A percentile compares a stretch with the other conserved stretches of the same genome.
Conservation (phyloP, 2,888 invertebrate genomes). For the Cataglyphis cursor region DNA sequence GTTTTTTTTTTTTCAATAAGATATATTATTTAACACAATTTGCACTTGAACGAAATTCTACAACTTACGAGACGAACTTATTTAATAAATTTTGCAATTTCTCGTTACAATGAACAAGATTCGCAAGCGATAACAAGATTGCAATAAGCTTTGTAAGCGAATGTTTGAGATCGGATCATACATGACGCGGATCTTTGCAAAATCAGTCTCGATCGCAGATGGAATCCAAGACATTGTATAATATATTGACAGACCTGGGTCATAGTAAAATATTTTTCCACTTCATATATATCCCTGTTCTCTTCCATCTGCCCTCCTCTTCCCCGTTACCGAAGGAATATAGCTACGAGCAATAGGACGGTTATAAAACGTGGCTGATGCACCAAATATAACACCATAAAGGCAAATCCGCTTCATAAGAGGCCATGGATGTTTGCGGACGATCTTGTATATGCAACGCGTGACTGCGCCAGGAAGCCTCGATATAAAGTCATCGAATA, state of each 20-base stretch:
- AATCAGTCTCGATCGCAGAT: constrained; percentile 2
- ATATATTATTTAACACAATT: neutral
- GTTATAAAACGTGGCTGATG: constrained; percentile 60
- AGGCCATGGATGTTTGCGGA: constrained; percentile 41
- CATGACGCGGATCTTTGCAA: neutral
- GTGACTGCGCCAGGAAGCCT: neutral
- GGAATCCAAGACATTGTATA: constrained; percentile 26
- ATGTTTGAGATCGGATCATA: neutral
- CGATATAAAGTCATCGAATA: neutral
- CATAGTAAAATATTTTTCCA: constrained; percentile 43
- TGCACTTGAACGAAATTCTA: neutral
- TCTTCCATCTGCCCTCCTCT: neutral
- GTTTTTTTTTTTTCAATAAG: too few relatives aligned
- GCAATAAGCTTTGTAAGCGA: neutral
- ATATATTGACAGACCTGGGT: neutral
- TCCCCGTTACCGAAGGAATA: neutral
- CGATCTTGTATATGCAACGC: constrained; percentile 9
- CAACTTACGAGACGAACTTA: neutral
- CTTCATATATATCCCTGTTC: neutral
- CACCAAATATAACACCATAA: constrained; percentile 58
- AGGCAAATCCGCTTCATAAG: constrained; percentile 50
- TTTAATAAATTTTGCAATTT: neutral
- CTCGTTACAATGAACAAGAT: neutral
- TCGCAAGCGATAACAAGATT: neutral
- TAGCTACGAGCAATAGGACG: constrained; percentile 60